Evolutionary conservation across 2,888 invertebrate genomes (phyloP), one percentile per base, ranked within the genome.

Genomic region (Phyto melanocephala): DNA sequence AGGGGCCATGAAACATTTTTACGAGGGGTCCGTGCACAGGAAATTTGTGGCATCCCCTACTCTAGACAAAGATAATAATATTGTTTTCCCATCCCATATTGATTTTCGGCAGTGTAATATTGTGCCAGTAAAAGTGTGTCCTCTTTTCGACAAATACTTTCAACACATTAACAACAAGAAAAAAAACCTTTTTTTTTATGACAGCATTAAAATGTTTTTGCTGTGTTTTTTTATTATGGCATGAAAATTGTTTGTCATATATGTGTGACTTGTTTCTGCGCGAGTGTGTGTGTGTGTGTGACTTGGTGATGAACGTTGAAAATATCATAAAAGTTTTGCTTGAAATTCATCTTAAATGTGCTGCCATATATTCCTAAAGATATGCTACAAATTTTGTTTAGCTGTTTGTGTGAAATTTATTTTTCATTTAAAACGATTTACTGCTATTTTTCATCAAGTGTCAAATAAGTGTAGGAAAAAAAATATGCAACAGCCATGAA

Each of bases 381-480:
- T 71, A 52, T 58, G 47, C 70, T 68, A 54, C 62, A 63, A 70
- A 74, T 74, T 78, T 70, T 67, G 62, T 68, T 68, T 50, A 5
- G 40, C 50, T 50, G 40, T 37, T 76, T 65, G 28, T 63, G 22
- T 45, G 6, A 28, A 28, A 28, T 6, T n/a, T 56, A 37, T 76
- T 6, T 28, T 52, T 47, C 35, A 50, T 68, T 60, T 45, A 15
- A 42, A 71, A 52, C 67, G 47, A 76, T 68, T 63, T 60, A 33
- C 47, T 56, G 50, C 70, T 17, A 68, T 72, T 81, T 81, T 74
- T 78, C 81, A 81, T 78, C 74, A 82, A 82, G 58, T 82, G 78
- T 82, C 78, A 82, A 82, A 75, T 75, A 70, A 78, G 81, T 71
- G 78, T 52, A 37, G 74, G 22, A 71, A 54, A 13, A 22, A 24